Evolutionary conservation across 2,797 vertebrate species (phyloP).

Genomic region (Pipistrellus pygmaeus): DNA sequence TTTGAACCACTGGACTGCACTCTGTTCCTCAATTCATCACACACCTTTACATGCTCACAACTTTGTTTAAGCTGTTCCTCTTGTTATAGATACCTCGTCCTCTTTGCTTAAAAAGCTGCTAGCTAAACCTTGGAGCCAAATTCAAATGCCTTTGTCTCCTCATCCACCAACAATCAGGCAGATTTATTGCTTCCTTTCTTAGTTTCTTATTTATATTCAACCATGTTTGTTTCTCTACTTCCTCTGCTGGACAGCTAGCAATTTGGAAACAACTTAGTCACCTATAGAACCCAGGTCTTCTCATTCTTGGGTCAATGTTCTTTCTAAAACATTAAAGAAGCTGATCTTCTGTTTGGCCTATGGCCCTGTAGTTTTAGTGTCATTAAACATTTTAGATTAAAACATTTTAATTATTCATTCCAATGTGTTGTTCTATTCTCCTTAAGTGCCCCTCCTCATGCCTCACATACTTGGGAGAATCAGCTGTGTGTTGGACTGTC

Average conservation of each 20-base stretch:
- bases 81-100: background rate
- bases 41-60: background rate
- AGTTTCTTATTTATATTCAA: background rate
- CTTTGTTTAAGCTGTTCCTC: background rate
- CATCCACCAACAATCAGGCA: background rate
- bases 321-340: conserved; percentile 22
- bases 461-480: background rate
- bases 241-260: background rate
- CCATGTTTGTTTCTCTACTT: background rate
- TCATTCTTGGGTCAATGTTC: background rate
- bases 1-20: background rate
- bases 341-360: background rate
- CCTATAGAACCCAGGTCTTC: conserved; percentile 15
- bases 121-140: background rate
- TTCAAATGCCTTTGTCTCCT: background rate
- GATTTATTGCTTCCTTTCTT: conserved; percentile 22
- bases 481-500: background rate
- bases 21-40: background rate
- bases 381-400: background rate
- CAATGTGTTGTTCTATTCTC: background rate
- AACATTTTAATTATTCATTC: background rate
- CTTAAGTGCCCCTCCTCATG: background rate
- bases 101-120: background rate
- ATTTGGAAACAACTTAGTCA: background rate
- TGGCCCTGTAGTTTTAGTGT: background rate